A percentile compares a stretch with the other conserved stretches of the same genome.
These are phyloP conservation scores for Epirrita christyi DNA, from an alignment of 2,888 invertebrate genomes.

Conservation along the genomic window DNA sequence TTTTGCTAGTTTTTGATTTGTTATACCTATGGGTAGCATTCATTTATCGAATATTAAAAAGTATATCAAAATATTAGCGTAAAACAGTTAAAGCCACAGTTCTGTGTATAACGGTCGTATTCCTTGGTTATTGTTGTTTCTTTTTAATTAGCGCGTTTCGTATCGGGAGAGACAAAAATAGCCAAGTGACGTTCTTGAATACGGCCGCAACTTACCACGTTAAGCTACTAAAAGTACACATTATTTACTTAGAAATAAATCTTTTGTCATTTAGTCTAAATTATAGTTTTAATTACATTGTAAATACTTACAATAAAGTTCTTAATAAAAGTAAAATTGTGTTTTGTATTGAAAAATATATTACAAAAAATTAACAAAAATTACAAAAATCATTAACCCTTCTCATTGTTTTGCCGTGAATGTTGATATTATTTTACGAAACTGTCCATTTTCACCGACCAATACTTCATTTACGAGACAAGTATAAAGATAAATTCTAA, in stretches of 20 bases:
- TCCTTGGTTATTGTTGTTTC: background rate
- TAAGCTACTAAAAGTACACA: constrained; percentile 58
- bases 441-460: no score
- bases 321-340: background rate
- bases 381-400: no score
- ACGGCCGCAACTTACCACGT: background rate
- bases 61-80: background rate
- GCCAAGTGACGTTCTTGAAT: constrained; percentile 7
- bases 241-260: constrained; percentile 53
- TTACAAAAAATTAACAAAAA: background rate
- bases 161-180: background rate
- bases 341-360: background rate
- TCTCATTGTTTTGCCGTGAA: no score
- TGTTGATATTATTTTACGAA: no score
- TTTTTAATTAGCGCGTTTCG: background rate
- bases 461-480: no score
- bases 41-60: background rate
- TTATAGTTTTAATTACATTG: constrained; percentile 62
- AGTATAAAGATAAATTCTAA: no score
- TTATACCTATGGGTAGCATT: constrained; percentile 12
- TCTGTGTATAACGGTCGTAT: constrained; percentile 12
- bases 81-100: constrained; percentile 8
- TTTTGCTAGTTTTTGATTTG: no score
- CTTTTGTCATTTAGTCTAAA: constrained; percentile 48
- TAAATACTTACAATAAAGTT: constrained; percentile 67